These are phyloP conservation scores for Ageneiosus marmoratus DNA, from an alignment of 2,113 vertebrate species.

Conservation along the genomic window DNA sequence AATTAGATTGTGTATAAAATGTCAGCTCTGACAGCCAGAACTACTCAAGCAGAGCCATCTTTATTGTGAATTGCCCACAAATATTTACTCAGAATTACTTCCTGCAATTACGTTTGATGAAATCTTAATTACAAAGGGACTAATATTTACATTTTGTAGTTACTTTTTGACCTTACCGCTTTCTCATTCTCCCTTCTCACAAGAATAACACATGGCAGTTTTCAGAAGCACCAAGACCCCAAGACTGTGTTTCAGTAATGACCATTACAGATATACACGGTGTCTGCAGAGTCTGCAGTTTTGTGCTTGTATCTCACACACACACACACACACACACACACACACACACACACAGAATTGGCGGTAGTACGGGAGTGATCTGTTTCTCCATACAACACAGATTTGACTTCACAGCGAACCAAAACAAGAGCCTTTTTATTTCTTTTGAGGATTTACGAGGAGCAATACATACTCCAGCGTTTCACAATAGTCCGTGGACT, in stretches of 20 bases:
- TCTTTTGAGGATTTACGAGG: neutral
- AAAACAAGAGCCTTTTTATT: neutral
- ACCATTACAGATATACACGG: neutral
- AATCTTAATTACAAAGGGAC: slow-evolving; percentile 9
- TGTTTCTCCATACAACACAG: neutral
- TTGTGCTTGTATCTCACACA: neutral
- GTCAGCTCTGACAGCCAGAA: slow-evolving; percentile 10
- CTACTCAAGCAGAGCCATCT: neutral
- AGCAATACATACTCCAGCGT: neutral
- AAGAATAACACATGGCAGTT: neutral
- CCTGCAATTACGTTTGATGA: neutral
- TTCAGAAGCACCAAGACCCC: neutral
- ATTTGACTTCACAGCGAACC: neutral
- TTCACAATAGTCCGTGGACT: neutral
- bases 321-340: neutral
- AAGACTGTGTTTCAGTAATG: slow-evolving; percentile 8
- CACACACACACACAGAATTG: slow-evolving; percentile 11
- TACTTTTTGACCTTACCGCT: neutral
- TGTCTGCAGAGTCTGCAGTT: neutral
- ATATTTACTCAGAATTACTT: slow-evolving; percentile 36
- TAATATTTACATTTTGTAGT: slow-evolving; percentile 34
- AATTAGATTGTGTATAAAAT: slow-evolving; percentile 31
- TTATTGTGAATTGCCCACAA: slow-evolving; percentile 24
- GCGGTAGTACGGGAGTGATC: neutral
- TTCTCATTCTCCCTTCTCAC: neutral